Conservation (phyloP, 2,113 vertebrate genomes). For the Bufo bufo region DNA sequence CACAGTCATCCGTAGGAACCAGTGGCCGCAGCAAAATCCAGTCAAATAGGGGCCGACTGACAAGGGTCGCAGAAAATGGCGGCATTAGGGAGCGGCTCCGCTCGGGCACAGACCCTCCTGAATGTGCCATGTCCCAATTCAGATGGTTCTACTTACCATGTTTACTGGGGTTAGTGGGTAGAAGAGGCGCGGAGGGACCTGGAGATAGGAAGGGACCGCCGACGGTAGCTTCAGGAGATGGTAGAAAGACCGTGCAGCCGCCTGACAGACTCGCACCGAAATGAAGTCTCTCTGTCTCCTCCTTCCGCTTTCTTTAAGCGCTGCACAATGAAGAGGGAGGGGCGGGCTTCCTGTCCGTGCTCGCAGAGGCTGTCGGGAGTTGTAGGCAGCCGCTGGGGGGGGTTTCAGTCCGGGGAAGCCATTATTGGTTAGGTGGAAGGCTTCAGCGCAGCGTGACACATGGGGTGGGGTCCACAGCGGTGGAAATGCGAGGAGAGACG, state of each 20-base stretch:
- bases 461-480: not conserved
- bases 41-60: not conserved
- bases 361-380: not conserved
- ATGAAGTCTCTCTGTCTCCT: constrained; percentile 16
- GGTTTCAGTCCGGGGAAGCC: no score
- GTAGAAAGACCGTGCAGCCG: constrained; percentile 4
- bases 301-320: constrained; percentile 57
- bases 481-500: no score
- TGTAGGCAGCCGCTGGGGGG: not conserved
- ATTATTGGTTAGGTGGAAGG: not conserved
- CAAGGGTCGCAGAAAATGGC: constrained; percentile 36
- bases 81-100: constrained; percentile 29
- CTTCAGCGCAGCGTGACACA: not conserved
- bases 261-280: constrained; percentile 38
- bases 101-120: not conserved
- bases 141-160: constrained; percentile 23
- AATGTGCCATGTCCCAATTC: not conserved
- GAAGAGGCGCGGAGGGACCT: not conserved
- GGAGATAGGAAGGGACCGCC: not conserved
- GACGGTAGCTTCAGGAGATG: not conserved
- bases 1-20: not conserved
- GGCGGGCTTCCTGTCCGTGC: constrained; percentile 8
- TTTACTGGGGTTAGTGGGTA: not conserved
- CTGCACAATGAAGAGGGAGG: constrained; percentile 53
- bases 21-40: not conserved